Base-by-base conservation (phyloP, 2,113 vertebrate species). In the Caloenas nicobarica region DNA sequence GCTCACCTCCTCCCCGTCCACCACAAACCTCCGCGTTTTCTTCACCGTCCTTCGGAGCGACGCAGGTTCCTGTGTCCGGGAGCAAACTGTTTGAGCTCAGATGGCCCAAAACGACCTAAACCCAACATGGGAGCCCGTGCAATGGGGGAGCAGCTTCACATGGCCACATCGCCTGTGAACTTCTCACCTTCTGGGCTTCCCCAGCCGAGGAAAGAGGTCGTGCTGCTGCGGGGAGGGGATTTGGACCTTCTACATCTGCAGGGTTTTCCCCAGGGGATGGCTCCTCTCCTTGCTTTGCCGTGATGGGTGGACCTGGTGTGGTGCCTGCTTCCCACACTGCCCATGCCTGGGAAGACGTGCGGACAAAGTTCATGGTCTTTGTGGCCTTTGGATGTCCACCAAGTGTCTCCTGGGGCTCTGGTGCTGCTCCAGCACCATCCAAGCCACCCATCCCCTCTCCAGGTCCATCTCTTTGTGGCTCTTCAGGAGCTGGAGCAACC, bases 1-100 rank as follows among this genome's bases (percentile, higher is more conserved):
- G 5, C 97, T 97, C 80, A 97, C 87, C 78, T 98, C 98, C 50
- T 96, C 96, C 10, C 97, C 98, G 2, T 98, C 97, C 91, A 97
- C 97, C 73, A 97, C 87, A 57, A 98, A 98, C 44, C 76, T 97
- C 8, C 97, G 76, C 2, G 97, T 97, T 53, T 95, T 96, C 76
- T 95, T 97, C 7, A 97, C 77, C 1, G 68, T 98, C 68, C 91
- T 94, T 23, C 77, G 91, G n/a, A 91, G 24, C 3, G 2, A 64
- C 28, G 46, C 25, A 15, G 61, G 44, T 53, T 89, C 91, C 94
- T 95, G 81, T 0, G 2, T 21, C 24, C 8, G 4, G 22, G 36
- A 78, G 5, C 42, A 60, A 40, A 0, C 1, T 2, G 8, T 9
- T 40, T 29, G 51, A 71, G 64, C n/a, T 82, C 60, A 61, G 42